phyloP scores from a whole-genome alignment of 1,140 invertebrate genomes.

The Parasteatoda tepidariorum region DNA sequence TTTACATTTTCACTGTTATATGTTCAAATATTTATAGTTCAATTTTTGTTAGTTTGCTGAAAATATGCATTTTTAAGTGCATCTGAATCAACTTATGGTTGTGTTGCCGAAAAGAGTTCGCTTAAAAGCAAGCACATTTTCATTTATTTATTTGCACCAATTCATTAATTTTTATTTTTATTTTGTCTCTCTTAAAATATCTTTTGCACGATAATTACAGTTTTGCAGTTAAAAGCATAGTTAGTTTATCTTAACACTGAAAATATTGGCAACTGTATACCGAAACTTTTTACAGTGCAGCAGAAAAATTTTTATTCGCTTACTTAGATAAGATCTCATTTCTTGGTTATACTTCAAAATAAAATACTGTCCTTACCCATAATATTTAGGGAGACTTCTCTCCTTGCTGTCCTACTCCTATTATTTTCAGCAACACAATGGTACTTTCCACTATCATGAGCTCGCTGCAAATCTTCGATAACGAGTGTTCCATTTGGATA shows the following conservation, averaged over 20 bases:
- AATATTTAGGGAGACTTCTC: slow-evolving; percentile 70
- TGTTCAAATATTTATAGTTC: no score
- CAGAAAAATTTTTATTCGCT: neutral
- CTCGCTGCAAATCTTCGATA: slow-evolving; percentile 81
- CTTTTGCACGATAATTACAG: neutral
- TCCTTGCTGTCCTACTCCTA: slow-evolving; percentile 73
- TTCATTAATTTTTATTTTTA: no score
- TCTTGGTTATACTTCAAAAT: neutral
- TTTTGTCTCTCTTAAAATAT: no score
- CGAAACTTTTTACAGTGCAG: no score
- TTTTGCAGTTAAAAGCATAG: neutral
- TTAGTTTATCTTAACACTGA: neutral
- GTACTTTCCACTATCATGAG: slow-evolving; percentile 83
- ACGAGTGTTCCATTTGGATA: slow-evolving; percentile 80
- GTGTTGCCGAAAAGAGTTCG: no score
- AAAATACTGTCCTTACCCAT: slow-evolving; percentile 86
- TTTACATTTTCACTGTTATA: no score
- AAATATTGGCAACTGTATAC: no score
- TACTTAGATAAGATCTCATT: neutral
- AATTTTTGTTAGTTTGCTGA: no score
- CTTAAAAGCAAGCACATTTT: no score
- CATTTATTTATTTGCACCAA: no score
- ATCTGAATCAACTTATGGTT: no score
- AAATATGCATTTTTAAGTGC: no score
- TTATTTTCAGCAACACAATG: slow-evolving; percentile 89